These are phyloP conservation scores for Trigoniulus corallinus DNA, from an alignment of 1,140 invertebrate species.

Conservation along the genomic window DNA sequence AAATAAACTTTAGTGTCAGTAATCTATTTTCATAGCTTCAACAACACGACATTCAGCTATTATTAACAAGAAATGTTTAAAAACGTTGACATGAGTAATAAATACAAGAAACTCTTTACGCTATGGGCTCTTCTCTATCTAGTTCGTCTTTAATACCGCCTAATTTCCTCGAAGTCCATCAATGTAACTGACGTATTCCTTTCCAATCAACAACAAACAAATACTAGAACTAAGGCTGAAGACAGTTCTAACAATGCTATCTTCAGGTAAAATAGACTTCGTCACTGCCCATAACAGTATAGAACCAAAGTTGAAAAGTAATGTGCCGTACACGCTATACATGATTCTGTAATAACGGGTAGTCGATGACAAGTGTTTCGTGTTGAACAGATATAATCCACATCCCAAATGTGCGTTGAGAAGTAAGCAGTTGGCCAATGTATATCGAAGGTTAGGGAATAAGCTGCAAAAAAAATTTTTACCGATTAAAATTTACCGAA, in stretches of 20 bases:
- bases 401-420: constrained; percentile 22
- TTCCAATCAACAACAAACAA: constrained; percentile 38
- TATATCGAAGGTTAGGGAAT: constrained; percentile 12
- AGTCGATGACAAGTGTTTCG: constrained; percentile 14
- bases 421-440: constrained; percentile 19
- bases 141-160: no score
- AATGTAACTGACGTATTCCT: constrained; percentile 35
- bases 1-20: no score
- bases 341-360: constrained; percentile 12
- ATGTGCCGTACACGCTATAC: constrained; percentile 39
- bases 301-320: constrained; percentile 51
- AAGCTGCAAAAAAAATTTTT: constrained; percentile 11
- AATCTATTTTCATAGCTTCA: no score
- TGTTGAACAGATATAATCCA: constrained; percentile 19
- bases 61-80: no score
- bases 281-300: constrained; percentile 51
- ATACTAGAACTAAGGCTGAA: constrained; percentile 41
- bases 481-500: background rate
- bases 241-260: constrained; percentile 36
- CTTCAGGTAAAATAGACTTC: constrained; percentile 43
- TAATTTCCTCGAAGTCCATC: constrained; percentile 16
- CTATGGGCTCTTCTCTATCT: no score
- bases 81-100: no score
- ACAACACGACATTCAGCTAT: no score
- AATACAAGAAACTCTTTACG: no score